Evolutionary conservation across 2,113 vertebrate species (phyloP).

Genomic region (Nipponia nippon): DNA sequence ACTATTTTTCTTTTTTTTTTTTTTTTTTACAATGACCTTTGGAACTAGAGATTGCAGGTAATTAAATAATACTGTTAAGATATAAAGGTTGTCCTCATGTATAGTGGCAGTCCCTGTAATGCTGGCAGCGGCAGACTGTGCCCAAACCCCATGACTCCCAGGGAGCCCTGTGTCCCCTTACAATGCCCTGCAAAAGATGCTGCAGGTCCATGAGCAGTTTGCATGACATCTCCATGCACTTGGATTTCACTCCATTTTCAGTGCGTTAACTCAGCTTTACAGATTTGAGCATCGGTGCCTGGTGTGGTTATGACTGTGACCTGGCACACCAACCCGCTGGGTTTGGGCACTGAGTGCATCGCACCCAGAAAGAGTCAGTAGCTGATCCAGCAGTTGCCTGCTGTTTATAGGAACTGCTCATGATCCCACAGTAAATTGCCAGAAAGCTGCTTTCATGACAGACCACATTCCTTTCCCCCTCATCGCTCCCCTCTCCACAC

Average conservation of each 20-base stretch:
- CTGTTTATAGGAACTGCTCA: constrained; percentile 11
- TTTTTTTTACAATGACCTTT: not conserved
- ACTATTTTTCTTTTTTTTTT: not conserved
- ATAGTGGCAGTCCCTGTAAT: not conserved
- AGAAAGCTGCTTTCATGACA: constrained; percentile 26
- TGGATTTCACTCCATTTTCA: not conserved
- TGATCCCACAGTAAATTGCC: constrained; percentile 17
- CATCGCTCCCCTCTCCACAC: constrained; percentile 6
- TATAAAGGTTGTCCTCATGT: not conserved
- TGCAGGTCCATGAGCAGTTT: not conserved
- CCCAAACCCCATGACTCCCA: not conserved
- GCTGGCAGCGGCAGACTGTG: not conserved
- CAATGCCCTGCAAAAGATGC: not conserved
- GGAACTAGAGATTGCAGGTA: not conserved
- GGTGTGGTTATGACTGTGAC: not conserved
- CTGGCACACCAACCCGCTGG: not conserved
- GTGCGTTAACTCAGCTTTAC: not conserved
- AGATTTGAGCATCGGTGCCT: not conserved
- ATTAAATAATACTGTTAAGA: not conserved
- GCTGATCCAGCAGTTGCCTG: constrained; percentile 29
- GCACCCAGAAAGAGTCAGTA: not conserved
- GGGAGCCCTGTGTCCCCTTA: not conserved
- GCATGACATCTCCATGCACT: accelerated
- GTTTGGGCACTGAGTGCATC: not conserved
- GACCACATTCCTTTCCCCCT: constrained; percentile 48